These are phyloP conservation scores for Notodonta ziczac DNA, from an alignment of 2,888 invertebrate genomes.

Conservation along the genomic window DNA sequence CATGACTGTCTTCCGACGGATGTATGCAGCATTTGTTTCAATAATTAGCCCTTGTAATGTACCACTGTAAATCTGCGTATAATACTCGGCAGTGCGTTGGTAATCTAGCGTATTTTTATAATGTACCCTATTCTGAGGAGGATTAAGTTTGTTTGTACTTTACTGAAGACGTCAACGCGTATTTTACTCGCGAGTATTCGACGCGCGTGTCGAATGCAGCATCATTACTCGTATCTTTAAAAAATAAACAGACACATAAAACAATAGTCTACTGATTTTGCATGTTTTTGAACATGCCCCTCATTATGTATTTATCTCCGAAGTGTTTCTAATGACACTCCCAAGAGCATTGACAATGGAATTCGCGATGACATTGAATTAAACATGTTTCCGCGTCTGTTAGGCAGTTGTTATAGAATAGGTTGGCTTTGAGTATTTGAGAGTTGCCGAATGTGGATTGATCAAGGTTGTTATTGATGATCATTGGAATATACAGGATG, in stretches of 20 bases:
- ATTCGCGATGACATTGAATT: slow-evolving; percentile 6
- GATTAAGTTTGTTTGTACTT: too few species aligned
- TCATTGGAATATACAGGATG: background rate
- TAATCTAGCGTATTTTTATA: too few species aligned
- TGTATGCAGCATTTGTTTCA: too few species aligned
- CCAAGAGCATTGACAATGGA: background rate
- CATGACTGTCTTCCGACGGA: too few species aligned
- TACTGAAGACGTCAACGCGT: too few species aligned
- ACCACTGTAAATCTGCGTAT: too few species aligned
- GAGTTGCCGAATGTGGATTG: background rate
- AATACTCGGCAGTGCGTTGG: too few species aligned
- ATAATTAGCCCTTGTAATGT: too few species aligned
- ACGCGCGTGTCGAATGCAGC: too few species aligned
- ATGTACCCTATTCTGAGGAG: too few species aligned
- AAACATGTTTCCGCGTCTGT: slow-evolving; percentile 4
- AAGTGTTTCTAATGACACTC: slow-evolving; percentile 1
- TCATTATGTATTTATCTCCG: background rate
- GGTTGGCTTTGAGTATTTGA: background rate
- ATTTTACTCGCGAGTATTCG: too few species aligned
- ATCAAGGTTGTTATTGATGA: background rate
- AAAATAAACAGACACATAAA: background rate
- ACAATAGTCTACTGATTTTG: background rate
- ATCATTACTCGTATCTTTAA: background rate
- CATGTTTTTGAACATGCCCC: background rate
- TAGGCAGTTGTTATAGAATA: background rate